phyloP scores from a whole-genome alignment of 35 echinoderm and acorn worm species.

The Nesometra sesokonis region DNA sequence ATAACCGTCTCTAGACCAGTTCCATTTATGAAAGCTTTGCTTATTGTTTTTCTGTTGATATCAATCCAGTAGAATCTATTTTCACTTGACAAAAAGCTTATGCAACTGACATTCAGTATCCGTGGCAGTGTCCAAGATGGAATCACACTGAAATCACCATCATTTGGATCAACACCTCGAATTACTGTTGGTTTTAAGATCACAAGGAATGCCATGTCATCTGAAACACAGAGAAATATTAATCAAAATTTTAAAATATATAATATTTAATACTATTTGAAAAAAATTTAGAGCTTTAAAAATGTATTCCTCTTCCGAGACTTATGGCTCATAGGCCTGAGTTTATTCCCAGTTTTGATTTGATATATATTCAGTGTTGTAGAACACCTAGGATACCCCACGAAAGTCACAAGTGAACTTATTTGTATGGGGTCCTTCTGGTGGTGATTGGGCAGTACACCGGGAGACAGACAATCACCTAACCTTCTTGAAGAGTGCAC shows the following conservation, averaged over 20 bases:
- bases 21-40: constrained; percentile 2
- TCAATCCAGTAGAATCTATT: constrained; percentile 3
- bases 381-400: no score
- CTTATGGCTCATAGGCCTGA: no score
- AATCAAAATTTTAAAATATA: not conserved
- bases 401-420: no score
- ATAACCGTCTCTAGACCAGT: constrained; percentile 3
- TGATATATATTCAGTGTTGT: no score
- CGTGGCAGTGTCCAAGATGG: not conserved
- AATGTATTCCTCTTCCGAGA: no score
- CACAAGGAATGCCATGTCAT: constrained; percentile 1
- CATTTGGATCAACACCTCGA: not conserved
- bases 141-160: constrained; percentile 4
- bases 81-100: not conserved
- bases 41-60: constrained; percentile 1
- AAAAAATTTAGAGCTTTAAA: no score
- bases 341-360: no score
- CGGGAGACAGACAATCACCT: no score
- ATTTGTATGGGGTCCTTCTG: no score
- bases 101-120: not conserved
- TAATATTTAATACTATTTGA: no score
- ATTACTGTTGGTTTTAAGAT: not conserved
- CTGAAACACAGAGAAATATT: not conserved
- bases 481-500: no score
- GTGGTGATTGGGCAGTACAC: no score